Base-by-base conservation (phyloP, 2,113 vertebrate species). In the Paedocypris sp. region DNA sequence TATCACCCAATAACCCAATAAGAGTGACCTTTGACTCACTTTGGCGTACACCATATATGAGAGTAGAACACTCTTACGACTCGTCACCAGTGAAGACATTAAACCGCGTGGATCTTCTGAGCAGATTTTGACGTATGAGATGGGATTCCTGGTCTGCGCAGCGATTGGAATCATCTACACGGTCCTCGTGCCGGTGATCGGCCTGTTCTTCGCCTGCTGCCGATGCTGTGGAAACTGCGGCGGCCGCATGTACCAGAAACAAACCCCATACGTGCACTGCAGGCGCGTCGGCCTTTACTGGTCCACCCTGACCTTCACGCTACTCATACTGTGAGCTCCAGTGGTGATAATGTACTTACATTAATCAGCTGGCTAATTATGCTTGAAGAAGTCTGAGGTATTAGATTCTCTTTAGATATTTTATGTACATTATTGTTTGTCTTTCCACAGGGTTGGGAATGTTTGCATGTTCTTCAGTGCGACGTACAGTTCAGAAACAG, bases 221-320 rank as follows among this genome's bases (percentile, higher is more conserved):
- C 88, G 86, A 78, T 90, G 85, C 71, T 87, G 83, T 59, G 89
- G 83, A 29, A 83, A 82, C 69, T 91, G 86, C 2, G 84, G 88
- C 1, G 87, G 86, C 15, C 79, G 48, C 71, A 85, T 86, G 83
- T 80, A 88, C 71, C 88, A 87, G 73, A 75, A 88, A 68, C 87
- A 89, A 75, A 68, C 54, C 1, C 62, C 29, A 6, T 65, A 29
- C 32, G 77, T 25, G 18, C 6, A 72, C 68, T 82, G 80, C 72
- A 62, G 53, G 68, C 80, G 89, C 48, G 60, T 60, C 58, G 57
- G 48, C 0, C 75, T 89, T 29, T 89, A 85, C 68, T 53, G 49
- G 59, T 70, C 60, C 1, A 46, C 85, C 3, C 71, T 88, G 29
- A 2, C 76, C 49, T 69, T 82, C 54, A 84, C 87, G 0, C 32